These are phyloP conservation scores for Heliocidaris tuberculata DNA, from an alignment of 35 echinoderm and acorn worm genomes.

Conservation along the genomic window DNA sequence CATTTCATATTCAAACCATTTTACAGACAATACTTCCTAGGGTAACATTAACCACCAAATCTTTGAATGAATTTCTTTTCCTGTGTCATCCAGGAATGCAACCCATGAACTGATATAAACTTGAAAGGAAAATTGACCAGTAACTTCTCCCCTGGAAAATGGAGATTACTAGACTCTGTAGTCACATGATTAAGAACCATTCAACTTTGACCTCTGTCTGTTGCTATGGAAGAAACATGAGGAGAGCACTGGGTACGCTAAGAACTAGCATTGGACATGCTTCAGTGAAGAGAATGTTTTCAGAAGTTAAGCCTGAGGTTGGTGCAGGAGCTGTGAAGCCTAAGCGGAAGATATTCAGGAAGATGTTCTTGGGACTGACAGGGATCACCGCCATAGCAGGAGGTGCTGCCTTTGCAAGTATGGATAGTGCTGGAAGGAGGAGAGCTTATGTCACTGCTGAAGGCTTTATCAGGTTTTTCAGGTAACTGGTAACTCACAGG, in stretches of 20 bases:
- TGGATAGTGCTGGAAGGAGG: conserved; percentile 60
- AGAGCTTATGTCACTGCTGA: conserved; percentile 67
- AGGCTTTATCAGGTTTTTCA: conserved; percentile 78
- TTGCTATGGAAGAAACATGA: neutral
- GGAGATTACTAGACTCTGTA: neutral
- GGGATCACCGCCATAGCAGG: conserved; percentile 11
- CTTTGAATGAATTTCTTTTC: too few species aligned
- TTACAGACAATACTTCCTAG: too few species aligned
- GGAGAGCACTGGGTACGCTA: neutral
- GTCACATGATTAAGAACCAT: neutral
- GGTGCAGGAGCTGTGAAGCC: neutral
- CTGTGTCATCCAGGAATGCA: neutral
- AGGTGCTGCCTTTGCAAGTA: conserved; percentile 23
- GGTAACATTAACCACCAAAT: too few species aligned
- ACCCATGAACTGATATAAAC: neutral
- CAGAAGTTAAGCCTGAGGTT: neutral
- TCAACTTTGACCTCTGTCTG: neutral
- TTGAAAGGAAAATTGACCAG: neutral
- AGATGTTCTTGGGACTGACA: neutral
- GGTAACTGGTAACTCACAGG: too few species aligned
- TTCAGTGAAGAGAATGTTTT: neutral
- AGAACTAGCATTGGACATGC: neutral
- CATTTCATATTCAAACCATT: too few species aligned
- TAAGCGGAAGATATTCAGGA: conserved; percentile 20
- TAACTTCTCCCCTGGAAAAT: neutral